Percentiles rank a stretch among this genome's conserved stretches.
Conservation (phyloP, 2,888 invertebrate genomes). For the Acronicta psi region DNA sequence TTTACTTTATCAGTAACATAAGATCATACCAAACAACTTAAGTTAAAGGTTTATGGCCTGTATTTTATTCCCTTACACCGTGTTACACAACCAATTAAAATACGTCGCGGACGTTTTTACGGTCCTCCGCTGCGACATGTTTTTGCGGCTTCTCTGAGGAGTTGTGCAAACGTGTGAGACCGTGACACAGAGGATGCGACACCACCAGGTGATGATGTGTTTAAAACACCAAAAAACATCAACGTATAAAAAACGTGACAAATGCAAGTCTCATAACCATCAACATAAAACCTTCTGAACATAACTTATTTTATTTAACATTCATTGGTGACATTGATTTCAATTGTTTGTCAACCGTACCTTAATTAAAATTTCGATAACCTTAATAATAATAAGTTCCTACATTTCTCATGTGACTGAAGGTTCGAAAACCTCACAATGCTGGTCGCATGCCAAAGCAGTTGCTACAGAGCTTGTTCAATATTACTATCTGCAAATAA, state of each 20-base stretch:
- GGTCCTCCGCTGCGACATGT: conserved; percentile 22
- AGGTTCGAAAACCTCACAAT: conserved; percentile 33
- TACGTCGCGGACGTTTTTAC: conserved; percentile 37
- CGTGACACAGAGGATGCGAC: conserved; percentile 41
- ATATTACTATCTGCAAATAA: conserved; percentile 20
- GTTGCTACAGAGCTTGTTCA: conserved; percentile 22
- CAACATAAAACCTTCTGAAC: conserved; percentile 26
- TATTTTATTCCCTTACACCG: conserved; percentile 40
- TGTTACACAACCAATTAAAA: conserved; percentile 54
- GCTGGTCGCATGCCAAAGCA: conserved; percentile 1
- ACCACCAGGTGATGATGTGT: conserved; percentile 1
- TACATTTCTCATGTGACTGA: conserved; percentile 23
- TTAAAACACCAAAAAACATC: conserved; percentile 18
- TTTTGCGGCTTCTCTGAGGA: conserved; percentile 32
- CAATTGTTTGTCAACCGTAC: conserved; percentile 35
- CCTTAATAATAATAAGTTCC: conserved; percentile 38
- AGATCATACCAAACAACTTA: conserved; percentile 26
- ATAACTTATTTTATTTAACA: conserved; percentile 41
- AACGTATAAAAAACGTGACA: conserved; percentile 19
- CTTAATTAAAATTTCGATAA: conserved; percentile 25
- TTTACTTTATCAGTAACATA: conserved; percentile 25
- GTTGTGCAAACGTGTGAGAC: conserved; percentile 47
- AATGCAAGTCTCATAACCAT: conserved; percentile 31
- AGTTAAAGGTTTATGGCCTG: conserved; percentile 24
- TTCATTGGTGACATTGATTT: conserved; percentile 43